Evolutionary conservation across 1,140 invertebrate genomes (phyloP).

Genomic region (Arion vulgaris): DNA sequence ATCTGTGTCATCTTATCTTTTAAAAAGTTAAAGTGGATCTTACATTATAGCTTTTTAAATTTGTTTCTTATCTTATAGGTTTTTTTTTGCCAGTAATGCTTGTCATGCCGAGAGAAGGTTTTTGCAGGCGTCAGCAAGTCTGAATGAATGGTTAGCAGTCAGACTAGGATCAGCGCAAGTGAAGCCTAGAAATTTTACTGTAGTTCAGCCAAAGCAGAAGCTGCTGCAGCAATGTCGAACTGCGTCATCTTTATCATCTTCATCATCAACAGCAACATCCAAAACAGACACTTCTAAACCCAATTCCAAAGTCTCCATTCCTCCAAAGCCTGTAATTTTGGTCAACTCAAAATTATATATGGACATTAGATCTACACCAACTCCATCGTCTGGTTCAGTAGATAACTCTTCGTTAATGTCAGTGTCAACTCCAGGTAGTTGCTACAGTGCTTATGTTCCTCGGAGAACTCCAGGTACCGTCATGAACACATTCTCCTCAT

Average conservation of each 20-base stretch:
- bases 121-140: slow-evolving; percentile 61
- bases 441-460: not conserved
- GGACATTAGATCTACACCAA: not conserved
- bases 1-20: too few relatives aligned
- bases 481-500: slow-evolving; percentile 33
- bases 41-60: too few relatives aligned
- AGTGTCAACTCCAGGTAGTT: slow-evolving; percentile 4
- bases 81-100: slow-evolving; percentile 54
- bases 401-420: slow-evolving; percentile 7
- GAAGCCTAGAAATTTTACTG: slow-evolving; percentile 33
- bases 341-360: slow-evolving; percentile 32
- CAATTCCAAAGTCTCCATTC: not conserved
- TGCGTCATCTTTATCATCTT: slow-evolving; percentile 20
- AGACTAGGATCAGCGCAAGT: slow-evolving; percentile 58
- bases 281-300: slow-evolving; percentile 26
- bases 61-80: too few relatives aligned
- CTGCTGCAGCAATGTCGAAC: not conserved
- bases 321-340: slow-evolving; percentile 17
- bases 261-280: slow-evolving; percentile 25
- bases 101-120: slow-evolving; percentile 61
- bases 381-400: slow-evolving; percentile 7
- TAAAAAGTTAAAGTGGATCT: too few relatives aligned
- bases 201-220: not conserved
- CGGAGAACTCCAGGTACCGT: slow-evolving; percentile 11
- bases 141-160: slow-evolving; percentile 64